These are phyloP conservation scores for Alosa alosa DNA, from an alignment of 2,113 vertebrate species.

Conservation along the genomic window DNA sequence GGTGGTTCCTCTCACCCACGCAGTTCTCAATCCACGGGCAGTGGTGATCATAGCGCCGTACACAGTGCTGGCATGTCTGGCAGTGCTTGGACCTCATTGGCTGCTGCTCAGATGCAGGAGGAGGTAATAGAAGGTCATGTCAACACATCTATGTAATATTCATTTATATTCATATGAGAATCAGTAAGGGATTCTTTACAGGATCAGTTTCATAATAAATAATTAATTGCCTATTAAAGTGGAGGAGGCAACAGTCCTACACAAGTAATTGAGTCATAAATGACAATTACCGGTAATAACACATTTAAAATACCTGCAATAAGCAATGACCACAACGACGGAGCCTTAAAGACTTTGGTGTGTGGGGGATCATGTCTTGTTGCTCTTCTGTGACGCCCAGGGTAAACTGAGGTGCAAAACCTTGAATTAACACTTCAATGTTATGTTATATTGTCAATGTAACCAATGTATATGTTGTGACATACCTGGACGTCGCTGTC, in stretches of 20 bases:
- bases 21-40: slow-evolving; percentile 98
- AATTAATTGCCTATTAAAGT: neutral
- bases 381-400: slow-evolving; percentile 72
- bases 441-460: neutral
- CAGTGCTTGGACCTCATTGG: slow-evolving; percentile 92
- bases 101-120: slow-evolving; percentile 70
- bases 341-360: slow-evolving; percentile 61
- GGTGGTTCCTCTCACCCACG: slow-evolving; percentile 89
- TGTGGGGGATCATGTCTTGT: slow-evolving; percentile 66
- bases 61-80: slow-evolving; percentile 83
- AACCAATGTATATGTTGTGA: neutral
- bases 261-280: neutral
- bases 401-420: slow-evolving; percentile 49
- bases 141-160: slow-evolving; percentile 5
- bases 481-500: slow-evolving; percentile 62
- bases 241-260: neutral
- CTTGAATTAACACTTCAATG: neutral
- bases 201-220: neutral
- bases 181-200: neutral
- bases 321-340: slow-evolving; percentile 86
- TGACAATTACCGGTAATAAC: neutral
- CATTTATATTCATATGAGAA: slow-evolving; percentile 4
- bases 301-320: slow-evolving; percentile 75
- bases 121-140: neutral
- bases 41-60: slow-evolving; percentile 92